A percentile compares a stretch with the other conserved stretches of the same genome.
These are phyloP conservation scores for Sorex araneus DNA, from an alignment of 2,113 vertebrate genomes.

Conservation along the genomic window DNA sequence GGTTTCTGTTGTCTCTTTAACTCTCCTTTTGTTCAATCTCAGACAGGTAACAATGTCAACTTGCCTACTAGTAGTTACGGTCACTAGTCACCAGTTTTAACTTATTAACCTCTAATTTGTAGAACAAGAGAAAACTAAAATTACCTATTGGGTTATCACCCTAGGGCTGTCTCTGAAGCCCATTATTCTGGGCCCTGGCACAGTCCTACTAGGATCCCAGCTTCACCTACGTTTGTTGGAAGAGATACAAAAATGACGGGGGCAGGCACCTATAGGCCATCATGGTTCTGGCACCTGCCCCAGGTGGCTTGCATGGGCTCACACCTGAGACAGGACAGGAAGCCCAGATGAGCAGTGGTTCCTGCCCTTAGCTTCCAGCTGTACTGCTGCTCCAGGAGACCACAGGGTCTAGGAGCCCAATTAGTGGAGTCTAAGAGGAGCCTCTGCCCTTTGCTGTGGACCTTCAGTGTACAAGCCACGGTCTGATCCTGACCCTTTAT, in stretches of 20 bases:
- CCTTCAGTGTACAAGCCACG: not conserved
- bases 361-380: too few relatives aligned
- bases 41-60: not conserved
- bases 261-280: not conserved
- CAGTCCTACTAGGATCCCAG: not conserved
- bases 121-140: conserved; percentile 23
- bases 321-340: not conserved
- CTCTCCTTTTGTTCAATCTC: not conserved
- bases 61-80: not conserved
- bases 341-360: too few relatives aligned
- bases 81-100: conserved; percentile 12
- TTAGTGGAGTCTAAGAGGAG: not conserved
- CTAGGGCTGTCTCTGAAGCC: not conserved
- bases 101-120: not conserved
- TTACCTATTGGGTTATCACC: not conserved
- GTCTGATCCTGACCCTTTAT: not conserved
- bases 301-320: not conserved
- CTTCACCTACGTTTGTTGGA: not conserved
- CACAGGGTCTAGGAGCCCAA: not conserved
- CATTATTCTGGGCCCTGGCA: not conserved
- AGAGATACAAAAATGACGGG: not conserved
- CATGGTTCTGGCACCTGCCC: not conserved
- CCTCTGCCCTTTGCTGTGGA: not conserved
- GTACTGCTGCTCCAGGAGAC: too few relatives aligned
- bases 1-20: not conserved